Conservation (phyloP, 1,140 invertebrate genomes). For the Choristoneura fumiferana region DNA sequence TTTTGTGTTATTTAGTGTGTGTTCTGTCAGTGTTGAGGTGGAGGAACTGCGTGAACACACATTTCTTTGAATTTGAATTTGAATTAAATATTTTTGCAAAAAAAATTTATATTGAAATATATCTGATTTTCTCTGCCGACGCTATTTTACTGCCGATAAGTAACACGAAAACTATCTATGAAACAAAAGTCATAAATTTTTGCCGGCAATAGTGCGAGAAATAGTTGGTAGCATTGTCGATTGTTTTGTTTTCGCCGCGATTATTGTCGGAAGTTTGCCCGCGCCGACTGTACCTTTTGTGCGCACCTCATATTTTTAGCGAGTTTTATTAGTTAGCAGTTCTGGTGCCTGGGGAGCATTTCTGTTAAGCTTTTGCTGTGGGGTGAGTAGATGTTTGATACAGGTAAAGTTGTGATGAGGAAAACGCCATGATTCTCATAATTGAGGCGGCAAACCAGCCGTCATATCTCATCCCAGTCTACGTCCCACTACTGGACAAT, state of each 20-base stretch:
- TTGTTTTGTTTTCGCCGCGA: slow-evolving; percentile 28
- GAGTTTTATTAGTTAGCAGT: slow-evolving; percentile 19
- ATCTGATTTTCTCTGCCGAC: no score
- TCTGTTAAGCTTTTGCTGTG: slow-evolving; percentile 10
- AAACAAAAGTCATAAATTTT: slow-evolving; percentile 38
- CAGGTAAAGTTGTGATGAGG: no score
- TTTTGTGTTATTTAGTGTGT: no score
- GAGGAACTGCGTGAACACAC: no score
- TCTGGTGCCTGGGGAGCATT: neutral
- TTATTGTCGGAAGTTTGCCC: slow-evolving; percentile 21
- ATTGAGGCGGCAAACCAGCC: no score
- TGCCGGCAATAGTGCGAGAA: slow-evolving; percentile 28
- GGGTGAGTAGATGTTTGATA: neutral
- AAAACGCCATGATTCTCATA: no score
- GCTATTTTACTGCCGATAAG: slow-evolving; percentile 1
- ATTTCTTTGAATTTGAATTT: no score
- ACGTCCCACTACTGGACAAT: no score
- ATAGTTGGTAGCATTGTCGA: slow-evolving; percentile 35
- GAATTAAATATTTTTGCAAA: no score
- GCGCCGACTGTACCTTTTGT: slow-evolving; percentile 3
- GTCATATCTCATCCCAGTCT: no score
- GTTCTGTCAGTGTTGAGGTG: no score
- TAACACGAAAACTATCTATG: slow-evolving; percentile 26
- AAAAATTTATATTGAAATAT: no score
- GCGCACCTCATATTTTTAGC: slow-evolving; percentile 24